Base-by-base conservation (phyloP, 2,888 invertebrate genomes). In the Xanthia icteritia region DNA sequence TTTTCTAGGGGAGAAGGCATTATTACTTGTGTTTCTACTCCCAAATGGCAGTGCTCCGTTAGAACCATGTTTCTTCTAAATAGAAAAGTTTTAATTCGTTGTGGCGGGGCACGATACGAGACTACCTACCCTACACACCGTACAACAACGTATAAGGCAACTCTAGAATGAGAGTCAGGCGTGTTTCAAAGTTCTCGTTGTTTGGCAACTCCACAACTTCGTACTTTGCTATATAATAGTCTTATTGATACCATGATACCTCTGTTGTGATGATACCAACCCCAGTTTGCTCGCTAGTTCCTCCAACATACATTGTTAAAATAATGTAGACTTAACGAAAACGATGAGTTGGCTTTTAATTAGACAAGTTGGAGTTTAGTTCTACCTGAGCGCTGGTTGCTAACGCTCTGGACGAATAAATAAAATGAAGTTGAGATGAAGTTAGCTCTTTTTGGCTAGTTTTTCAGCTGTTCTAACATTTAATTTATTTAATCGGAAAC, bases 31-130 rank as follows among this genome's bases (percentile, higher is more conserved):
- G 89, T 88, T 87, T 81, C 90, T 89, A 85, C 87, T 90, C 86
- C 89, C 89, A 89, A 89, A 91, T 90, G 89, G 88, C 86, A 86
- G 71, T 76, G 88, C 76, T 85, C 86, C 66, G 89, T 89, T 86
- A 83, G 87, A 88, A 88, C 85, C 83, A 89, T 91, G 92, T 92
- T 91, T 93, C 92, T 92, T 92, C 91, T 92, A 93, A 94, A 93
- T 92, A 92, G 91, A 90, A 94, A 95, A 95, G 94, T 95, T 94
- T 94, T 93, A 93, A 94, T 94, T 93, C 89, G 92, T 88, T 91
- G 92, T 90, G 92, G 92, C 91, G 88, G 81, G 76, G 87, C 74
- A 76, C 84, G 84, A 83, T 86, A 77, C 76, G 82, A 76, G 77
- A 27, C 69, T 73, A 77, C 75, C 70, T 79, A 76, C 68, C 73